Conservation (phyloP, 2,113 vertebrate genomes). For the Callorhinus ursinus region DNA sequence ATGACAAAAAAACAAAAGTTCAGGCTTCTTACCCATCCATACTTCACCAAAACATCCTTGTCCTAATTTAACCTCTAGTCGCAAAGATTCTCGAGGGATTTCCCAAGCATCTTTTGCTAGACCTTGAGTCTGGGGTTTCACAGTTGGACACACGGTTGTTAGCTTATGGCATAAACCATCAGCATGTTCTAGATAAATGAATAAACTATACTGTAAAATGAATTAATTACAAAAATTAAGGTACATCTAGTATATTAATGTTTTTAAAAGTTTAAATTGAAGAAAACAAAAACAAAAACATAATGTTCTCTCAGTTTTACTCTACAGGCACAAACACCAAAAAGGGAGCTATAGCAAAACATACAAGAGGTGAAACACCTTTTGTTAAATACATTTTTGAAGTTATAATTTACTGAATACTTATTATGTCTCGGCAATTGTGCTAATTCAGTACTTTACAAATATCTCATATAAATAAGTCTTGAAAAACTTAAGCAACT, state of each 20-base stretch:
- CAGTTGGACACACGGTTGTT: slow-evolving; percentile 97
- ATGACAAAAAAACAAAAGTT: neutral
- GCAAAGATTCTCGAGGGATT: slow-evolving; percentile 96
- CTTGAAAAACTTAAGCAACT: slow-evolving; percentile 12
- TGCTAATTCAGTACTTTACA: neutral
- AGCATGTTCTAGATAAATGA: slow-evolving; percentile 91
- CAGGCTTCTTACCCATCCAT: slow-evolving; percentile 96
- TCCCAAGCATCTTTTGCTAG: slow-evolving; percentile 99
- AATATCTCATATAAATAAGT: neutral
- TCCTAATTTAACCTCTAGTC: slow-evolving; percentile 97
- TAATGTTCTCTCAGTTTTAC: neutral
- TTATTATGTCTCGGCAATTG: neutral
- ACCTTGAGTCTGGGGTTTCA: slow-evolving; percentile 99
- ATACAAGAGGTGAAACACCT: neutral
- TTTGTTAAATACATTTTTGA: slow-evolving; percentile 15
- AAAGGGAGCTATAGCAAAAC: neutral
- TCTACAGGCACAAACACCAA: slow-evolving; percentile 15
- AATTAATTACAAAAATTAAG: slow-evolving; percentile 53
- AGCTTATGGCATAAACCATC: slow-evolving; percentile 98
- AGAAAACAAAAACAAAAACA: slow-evolving; percentile 32
- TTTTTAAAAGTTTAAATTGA: slow-evolving; percentile 21
- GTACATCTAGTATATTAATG: neutral
- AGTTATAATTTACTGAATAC: slow-evolving; percentile 21
- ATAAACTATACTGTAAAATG: slow-evolving; percentile 50
- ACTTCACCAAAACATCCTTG: slow-evolving; percentile 99